Base-by-base conservation (phyloP, 2,113 vertebrate species). In the Cervus canadensis region DNA sequence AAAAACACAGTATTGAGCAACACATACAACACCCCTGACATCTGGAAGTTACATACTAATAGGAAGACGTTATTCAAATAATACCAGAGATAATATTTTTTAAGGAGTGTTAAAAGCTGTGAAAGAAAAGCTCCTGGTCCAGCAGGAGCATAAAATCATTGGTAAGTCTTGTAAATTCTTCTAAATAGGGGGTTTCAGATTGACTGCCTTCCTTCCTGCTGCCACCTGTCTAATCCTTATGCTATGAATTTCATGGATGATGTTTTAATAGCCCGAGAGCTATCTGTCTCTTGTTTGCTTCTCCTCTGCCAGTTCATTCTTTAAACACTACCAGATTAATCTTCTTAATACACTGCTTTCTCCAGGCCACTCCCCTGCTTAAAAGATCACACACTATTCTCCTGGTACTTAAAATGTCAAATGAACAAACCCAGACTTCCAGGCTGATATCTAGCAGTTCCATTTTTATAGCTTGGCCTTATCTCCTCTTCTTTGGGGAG, bases 291-390 rank as follows among this genome's bases (percentile, higher is more conserved):
- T 93, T 91, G 19, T 89, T 81, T 40, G 13, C 4, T 36, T 81
- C 48, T 36, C 6, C 54, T 45, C 25, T 84, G 52, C 76, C 50
- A 43, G 8, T 45, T 92, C 36, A 60, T 87, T 90, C 50, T 57
- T 54, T 93, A 54, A 96, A 84, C 56, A 48, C 60, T 90, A 54
- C 89, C 81, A 93, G 85, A 71, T 91, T 88, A 91, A 93, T 92
- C 40, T 64, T 57, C 57, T 48, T 84, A 91, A 84, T 90, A 15
- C 89, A 28, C 16, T 74, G 62, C 82, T 93, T 87, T 92, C 60
- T 93, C 50, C 57, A 25, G 89, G 52, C 48, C 71, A 52, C 60
- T 28, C 91, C 59, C 33, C 33, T 82, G n/a, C 56, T 78, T 64
- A 14, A 60, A 60, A 90, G 74, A 90, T 92, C 56, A 56, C 25